A percentile compares a stretch with the other conserved stretches of the same genome.
Evolutionary conservation across 2,113 vertebrate genomes (phyloP).

Genomic region (Egretta garzetta): DNA sequence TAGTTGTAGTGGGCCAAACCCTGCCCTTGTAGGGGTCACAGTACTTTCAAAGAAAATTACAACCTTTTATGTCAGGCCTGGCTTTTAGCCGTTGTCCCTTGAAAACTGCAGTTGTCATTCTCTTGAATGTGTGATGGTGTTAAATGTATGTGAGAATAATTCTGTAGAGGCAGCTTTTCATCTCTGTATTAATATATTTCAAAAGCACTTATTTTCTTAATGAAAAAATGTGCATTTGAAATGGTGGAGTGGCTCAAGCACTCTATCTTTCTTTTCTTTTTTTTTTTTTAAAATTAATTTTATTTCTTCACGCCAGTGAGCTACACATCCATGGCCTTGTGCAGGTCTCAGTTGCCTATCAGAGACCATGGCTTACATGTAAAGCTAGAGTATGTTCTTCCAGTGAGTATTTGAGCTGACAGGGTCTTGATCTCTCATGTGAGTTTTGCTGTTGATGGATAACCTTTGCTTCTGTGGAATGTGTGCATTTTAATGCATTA

Average conservation of each 20-base stretch:
- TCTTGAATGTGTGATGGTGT: not conserved
- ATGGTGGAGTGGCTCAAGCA: not conserved
- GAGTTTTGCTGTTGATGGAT: conserved; percentile 68
- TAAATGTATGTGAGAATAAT: not conserved
- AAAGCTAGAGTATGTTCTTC: conserved; percentile 62
- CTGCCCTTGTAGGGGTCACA: not conserved
- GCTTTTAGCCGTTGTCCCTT: not conserved
- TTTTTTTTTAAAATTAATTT: not conserved
- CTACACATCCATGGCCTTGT: not conserved
- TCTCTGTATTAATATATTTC: not conserved
- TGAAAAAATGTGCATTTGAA: not conserved
- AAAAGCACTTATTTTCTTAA: not conserved
- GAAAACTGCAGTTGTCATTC: not conserved
- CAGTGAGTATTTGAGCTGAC: conserved; percentile 15
- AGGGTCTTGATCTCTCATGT: conserved; percentile 56
- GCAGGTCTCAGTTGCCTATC: conserved; percentile 13
- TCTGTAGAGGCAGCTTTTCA: not conserved
- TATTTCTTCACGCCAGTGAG: not conserved
- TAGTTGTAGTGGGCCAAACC: not conserved
- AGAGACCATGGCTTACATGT: conserved; percentile 48
- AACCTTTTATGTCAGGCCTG: not conserved
- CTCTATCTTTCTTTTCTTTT: not conserved
- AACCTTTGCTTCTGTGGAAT: conserved; percentile 65
- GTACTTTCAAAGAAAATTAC: not conserved
- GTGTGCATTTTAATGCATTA: conserved; percentile 26